Conservation (phyloP, 2,888 invertebrate genomes). For the Rhaphigaster nebulosa region DNA sequence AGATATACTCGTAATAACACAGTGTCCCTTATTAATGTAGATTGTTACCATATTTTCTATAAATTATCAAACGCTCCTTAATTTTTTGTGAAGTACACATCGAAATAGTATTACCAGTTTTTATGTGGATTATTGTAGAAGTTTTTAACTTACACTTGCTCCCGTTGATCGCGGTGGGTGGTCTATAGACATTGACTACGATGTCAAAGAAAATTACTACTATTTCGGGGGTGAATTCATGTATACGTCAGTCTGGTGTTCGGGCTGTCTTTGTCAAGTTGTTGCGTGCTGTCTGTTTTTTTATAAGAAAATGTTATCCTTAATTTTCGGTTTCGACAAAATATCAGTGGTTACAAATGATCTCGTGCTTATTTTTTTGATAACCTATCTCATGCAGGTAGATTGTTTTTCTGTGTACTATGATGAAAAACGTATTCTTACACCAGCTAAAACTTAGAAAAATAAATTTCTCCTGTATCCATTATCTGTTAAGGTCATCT, state of each 20-base stretch:
- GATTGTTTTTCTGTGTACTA: too few species aligned
- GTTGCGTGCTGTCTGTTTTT: background rate
- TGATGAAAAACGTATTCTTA: too few species aligned
- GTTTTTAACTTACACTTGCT: background rate
- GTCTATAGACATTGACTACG: background rate
- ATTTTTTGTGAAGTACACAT: too few species aligned
- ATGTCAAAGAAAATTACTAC: constrained; percentile 40
- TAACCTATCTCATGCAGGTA: background rate
- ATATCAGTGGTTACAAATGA: background rate
- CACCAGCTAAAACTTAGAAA: too few species aligned
- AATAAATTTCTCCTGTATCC: too few species aligned
- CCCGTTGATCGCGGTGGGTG: background rate
- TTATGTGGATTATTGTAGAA: background rate
- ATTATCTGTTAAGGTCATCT: too few species aligned
- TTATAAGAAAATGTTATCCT: background rate
- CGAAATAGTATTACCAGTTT: background rate
- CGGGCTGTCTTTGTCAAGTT: background rate
- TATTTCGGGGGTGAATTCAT: background rate
- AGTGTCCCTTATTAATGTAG: too few species aligned
- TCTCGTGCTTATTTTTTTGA: background rate
- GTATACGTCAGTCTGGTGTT: background rate
- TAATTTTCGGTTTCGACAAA: background rate
- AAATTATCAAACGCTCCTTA: too few species aligned
- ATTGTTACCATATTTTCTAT: too few species aligned
- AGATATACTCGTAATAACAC: too few species aligned